Percentiles rank a stretch among this genome's conserved stretches.
These are phyloP conservation scores for Helicolenus hilgendorfi DNA, from an alignment of 2,797 vertebrate species.

Conservation along the genomic window DNA sequence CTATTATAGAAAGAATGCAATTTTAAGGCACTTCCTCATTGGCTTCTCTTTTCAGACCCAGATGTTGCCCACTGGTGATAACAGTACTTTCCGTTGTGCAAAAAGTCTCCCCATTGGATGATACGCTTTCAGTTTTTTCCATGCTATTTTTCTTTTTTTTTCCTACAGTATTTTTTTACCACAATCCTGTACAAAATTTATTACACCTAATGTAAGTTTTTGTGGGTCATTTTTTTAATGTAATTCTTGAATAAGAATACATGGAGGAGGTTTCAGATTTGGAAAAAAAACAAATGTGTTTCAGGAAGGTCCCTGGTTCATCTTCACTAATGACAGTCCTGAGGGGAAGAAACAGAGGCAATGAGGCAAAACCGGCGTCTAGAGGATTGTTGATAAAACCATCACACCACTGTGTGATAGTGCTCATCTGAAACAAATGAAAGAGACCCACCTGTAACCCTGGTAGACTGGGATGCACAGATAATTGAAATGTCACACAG, in stretches of 20 bases:
- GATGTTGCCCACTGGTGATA: too few species aligned
- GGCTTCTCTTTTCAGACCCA: too few species aligned
- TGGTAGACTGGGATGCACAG: neutral
- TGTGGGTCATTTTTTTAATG: neutral
- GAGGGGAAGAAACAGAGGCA: neutral
- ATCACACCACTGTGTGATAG: neutral
- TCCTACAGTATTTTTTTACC: neutral
- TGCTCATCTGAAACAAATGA: slow-evolving; percentile 24
- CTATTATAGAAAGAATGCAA: too few species aligned
- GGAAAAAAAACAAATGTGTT: neutral
- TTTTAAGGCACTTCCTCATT: too few species aligned
- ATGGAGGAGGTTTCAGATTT: neutral
- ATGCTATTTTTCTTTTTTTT: neutral
- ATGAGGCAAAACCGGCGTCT: neutral
- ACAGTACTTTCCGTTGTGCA: neutral
- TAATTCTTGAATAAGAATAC: neutral
- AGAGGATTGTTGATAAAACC: neutral
- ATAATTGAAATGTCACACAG: slow-evolving; percentile 48
- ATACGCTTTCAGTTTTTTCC: too few species aligned
- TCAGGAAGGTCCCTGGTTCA: neutral
- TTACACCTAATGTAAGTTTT: neutral
- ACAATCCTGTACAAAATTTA: neutral
- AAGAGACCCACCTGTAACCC: slow-evolving; percentile 24
- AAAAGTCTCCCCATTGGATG: neutral
- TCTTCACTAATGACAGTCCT: neutral